Base-by-base conservation (phyloP, 1,140 invertebrate genomes). In the Polyergus mexicanus region DNA sequence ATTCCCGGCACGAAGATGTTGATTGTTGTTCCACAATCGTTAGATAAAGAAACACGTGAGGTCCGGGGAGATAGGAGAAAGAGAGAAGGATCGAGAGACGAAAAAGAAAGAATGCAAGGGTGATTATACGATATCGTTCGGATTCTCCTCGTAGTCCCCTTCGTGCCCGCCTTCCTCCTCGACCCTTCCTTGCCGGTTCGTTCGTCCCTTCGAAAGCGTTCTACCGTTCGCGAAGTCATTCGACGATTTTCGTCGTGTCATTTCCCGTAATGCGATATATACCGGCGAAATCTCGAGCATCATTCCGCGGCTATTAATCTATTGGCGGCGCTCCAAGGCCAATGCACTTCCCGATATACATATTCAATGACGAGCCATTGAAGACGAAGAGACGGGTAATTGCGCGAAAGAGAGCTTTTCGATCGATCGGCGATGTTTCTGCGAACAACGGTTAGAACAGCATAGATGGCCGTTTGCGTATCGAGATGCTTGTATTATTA, bases 281-380 rank as follows among this genome's bases (percentile, higher is more conserved):
- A 85, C 88, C 80, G 41, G 88, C 85, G 87, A 94, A 95, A 95
- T 91, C 94, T 93, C 89, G 92, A 94, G 88, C 92, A 95, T 95
- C 94, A 94, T 92, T 92, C 91, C 89, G 86, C 54, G 90, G 92
- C 94, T 93, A 95, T 95, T 94, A 95, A 94, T 94, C 94, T 94
- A 94, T 94, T 93, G 93, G 94, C 93, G 88, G 84, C 75, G 89
- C 85, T 93, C 93, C 94, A 94, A 93, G 92, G 93, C 92, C 92
- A 93, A 93, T 94, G 94, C 92, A 94, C 93, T 94, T 92, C 88
- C 72, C 84, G 69, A 90, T 92, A 92, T 94, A 93, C 92, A 93
- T 94, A 94, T 94, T 94, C 92, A 93, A 88, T 85, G 88, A 83
- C 71, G 86, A 28, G 60, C 41, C 22, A 32, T 83, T 69, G 71